Evolutionary conservation across 2,888 invertebrate species (phyloP).

Genomic region (Xestoiulus laeticollis): DNA sequence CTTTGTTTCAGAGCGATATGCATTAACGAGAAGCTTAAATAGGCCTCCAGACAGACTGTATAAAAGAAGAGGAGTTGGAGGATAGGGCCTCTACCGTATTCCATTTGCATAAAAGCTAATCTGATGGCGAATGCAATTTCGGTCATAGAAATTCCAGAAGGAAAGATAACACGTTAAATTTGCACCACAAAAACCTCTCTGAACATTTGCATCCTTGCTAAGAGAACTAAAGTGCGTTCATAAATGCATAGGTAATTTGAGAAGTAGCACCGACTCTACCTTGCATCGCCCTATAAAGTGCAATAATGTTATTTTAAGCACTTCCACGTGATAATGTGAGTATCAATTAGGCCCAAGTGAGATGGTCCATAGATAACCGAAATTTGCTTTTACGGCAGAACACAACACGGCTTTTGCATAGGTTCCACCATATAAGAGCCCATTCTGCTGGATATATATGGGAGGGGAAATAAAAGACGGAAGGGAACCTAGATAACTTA

Average conservation of each 20-base stretch:
- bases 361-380: slow-evolving; percentile 45
- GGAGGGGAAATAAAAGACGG: slow-evolving; percentile 16
- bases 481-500: slow-evolving; percentile 22
- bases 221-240: neutral
- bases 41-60: neutral
- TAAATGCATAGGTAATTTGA: slow-evolving; percentile 40
- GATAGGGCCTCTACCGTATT: neutral
- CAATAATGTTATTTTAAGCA: slow-evolving; percentile 53
- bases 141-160: slow-evolving; percentile 14
- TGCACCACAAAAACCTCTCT: neutral
- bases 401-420: no score
- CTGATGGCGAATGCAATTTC: slow-evolving; percentile 22
- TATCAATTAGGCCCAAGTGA: slow-evolving; percentile 51
- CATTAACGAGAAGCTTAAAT: neutral
- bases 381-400: slow-evolving; percentile 48
- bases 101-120: slow-evolving; percentile 37
- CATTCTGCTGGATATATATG: no score
- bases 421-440: no score
- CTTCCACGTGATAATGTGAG: slow-evolving; percentile 49
- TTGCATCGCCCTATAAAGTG: slow-evolving; percentile 7
- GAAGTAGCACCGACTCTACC: neutral
- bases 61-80: neutral
- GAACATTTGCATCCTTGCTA: neutral
- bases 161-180: slow-evolving; percentile 29
- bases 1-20: neutral